Evolutionary conservation across 2,888 invertebrate genomes (phyloP).

Genomic region (Nomada goodeniana): DNA sequence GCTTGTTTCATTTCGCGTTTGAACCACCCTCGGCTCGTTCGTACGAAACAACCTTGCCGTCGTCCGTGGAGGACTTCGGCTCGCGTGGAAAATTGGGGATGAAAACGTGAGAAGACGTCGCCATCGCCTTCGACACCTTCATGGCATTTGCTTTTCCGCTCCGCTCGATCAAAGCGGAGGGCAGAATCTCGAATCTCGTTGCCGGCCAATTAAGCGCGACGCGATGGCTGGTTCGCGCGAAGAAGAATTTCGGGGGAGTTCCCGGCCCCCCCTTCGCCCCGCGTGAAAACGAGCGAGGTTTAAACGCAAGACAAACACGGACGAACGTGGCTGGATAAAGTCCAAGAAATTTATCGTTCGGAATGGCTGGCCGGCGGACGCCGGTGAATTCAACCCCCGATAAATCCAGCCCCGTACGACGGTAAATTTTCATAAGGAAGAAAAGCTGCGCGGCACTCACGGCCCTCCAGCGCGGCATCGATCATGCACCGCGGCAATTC

Average conservation of each 20-base stretch:
- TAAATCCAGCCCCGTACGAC: conserved; percentile 62
- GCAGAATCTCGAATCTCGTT: conserved; percentile 39
- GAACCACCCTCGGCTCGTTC: no score
- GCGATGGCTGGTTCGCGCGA: background rate
- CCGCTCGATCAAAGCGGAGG: conserved; percentile 19
- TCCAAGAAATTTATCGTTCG: conserved; percentile 74
- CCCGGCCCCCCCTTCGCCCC: background rate
- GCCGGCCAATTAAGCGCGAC: conserved; percentile 48
- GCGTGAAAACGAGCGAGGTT: conserved; percentile 39
- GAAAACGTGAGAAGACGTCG: background rate
- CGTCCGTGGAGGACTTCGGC: no score
- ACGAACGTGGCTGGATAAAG: conserved; percentile 71
- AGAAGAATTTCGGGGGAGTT: background rate
- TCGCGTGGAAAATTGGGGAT: background rate
- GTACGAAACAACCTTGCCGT: no score
- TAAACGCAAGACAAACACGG: conserved; percentile 70
- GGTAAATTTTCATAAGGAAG: conserved; percentile 68
- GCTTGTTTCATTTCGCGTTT: no score
- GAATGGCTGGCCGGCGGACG: conserved; percentile 55
- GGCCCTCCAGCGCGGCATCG: background rate
- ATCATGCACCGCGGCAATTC: conserved; percentile 7
- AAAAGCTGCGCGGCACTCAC: conserved; percentile 30
- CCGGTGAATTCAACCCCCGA: conserved; percentile 63
- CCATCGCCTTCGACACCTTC: background rate
- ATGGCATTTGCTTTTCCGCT: background rate